These are phyloP conservation scores for Trachelus stipa DNA, from an alignment of 2,888 invertebrate genomes.

Conservation along the genomic window DNA sequence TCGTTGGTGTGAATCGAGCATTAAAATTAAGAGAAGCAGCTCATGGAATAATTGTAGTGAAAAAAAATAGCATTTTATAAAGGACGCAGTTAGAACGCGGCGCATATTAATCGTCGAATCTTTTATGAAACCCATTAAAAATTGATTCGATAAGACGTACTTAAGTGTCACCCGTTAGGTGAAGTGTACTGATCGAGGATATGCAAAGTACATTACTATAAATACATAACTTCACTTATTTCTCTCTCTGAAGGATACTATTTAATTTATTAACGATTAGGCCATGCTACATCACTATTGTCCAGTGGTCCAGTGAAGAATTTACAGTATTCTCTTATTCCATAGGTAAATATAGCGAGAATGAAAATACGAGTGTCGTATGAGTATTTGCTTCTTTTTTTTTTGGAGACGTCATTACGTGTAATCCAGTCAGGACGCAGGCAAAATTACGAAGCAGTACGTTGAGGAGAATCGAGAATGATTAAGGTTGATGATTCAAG, in stretches of 20 bases:
- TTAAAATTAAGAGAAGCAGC: not conserved
- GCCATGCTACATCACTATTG: slow-evolving; percentile 5
- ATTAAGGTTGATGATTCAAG: not conserved
- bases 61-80: not conserved
- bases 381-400: not conserved
- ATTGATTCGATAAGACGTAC: not conserved
- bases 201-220: not conserved
- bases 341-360: not conserved
- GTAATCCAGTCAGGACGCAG: no score
- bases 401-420: no score
- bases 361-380: not conserved
- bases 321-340: slow-evolving; percentile 3
- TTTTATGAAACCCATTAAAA: not conserved
- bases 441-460: not conserved
- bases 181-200: not conserved
- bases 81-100: not conserved
- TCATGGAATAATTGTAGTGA: not conserved
- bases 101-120: not conserved
- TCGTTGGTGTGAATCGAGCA: not conserved
- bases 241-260: not conserved
- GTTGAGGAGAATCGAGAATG: not conserved
- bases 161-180: not conserved
- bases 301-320: slow-evolving; percentile 7
- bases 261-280: slow-evolving; percentile 4
- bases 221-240: not conserved